Base-by-base conservation (phyloP, 2,113 vertebrate genomes). In the Circaetus gallicus region DNA sequence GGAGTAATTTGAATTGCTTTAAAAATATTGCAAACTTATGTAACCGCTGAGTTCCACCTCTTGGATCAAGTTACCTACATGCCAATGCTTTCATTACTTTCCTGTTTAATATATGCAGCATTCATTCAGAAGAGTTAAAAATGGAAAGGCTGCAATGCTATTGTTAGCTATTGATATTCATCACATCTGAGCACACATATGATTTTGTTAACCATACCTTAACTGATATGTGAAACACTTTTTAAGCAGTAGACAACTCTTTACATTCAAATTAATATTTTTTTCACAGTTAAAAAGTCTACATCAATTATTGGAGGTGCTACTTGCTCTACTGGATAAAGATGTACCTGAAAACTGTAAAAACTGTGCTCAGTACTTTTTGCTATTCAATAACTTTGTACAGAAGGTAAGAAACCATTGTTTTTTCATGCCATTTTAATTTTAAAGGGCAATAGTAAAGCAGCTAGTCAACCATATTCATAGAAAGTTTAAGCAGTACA, bases 331-430 rank as follows among this genome's bases (percentile, higher is more conserved):
- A 3, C 96, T 99, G 98, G 99, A 99, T 97, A 99, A 99, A 98
- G 99, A 99, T 69, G 99, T 99, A 25, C 99, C 99, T 18, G 99
- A 99, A 97, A 99, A 99, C 97, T 99, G 99, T 98, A 99, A 99
- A 98, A 99, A 99, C 97, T 99, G 99, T 95, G 98, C 99, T 8
- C 99, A 99, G 97, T 99, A 99, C 97, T 99, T 99, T 97, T 98
- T 98, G 96, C 98, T 99, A 43, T 99, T 99, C 98, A 99, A 99
- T 97, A 99, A 98, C 98, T 99, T 99, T 81, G 98, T 99, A 71
- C 99, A 99, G 94, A 99, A 99, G 99, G 99, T 99, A 98, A 97
- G 62, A 74, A 90, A 87, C 8, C 8, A 7, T 19, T 65, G 1
- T 7, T 38, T 85, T 43, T 43, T 52, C 16, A 4, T 34, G 3